These are phyloP conservation scores for Pilophorus perplexus DNA, from an alignment of 2,888 invertebrate species.

Conservation along the genomic window DNA sequence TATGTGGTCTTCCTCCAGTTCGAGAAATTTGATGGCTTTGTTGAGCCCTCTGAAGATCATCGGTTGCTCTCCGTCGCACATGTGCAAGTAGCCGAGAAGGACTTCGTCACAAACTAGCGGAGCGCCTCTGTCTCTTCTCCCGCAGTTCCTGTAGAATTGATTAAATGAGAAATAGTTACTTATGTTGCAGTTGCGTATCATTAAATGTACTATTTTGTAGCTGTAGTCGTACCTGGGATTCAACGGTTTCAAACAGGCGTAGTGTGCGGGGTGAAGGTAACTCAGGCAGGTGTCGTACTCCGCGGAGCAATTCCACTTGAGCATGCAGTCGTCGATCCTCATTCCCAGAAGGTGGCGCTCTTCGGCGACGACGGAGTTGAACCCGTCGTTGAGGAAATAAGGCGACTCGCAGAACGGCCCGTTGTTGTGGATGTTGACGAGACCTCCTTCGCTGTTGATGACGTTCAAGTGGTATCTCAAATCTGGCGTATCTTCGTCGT, in stretches of 20 bases:
- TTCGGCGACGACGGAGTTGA: conserved; percentile 11
- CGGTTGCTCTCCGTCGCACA: conserved; percentile 29
- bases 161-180: no score
- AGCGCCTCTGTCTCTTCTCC: conserved; percentile 9
- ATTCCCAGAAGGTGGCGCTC: conserved; percentile 20
- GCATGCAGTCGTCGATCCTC: conserved; percentile 38
- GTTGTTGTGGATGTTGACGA: conserved; percentile 33
- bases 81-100: conserved; percentile 24
- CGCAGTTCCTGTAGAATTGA: no score
- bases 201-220: no score
- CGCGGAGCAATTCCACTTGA: conserved; percentile 23
- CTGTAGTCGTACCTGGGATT: conserved; percentile 3
- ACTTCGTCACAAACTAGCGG: conserved; percentile 26
- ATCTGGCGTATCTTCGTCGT: conserved; percentile 24
- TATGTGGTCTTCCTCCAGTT: conserved; percentile 30
- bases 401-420: conserved; percentile 32
- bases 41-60: conserved; percentile 34
- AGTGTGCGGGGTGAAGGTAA: conserved; percentile 19
- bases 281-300: conserved; percentile 18
- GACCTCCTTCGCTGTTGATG: conserved; percentile 28
- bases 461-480: conserved; percentile 29
- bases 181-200: no score
- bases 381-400: conserved; percentile 24
- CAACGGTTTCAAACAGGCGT: conserved; percentile 20
- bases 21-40: conserved; percentile 28